Conservation (phyloP, 2,797 vertebrate species). For the Sebastes minor region DNA sequence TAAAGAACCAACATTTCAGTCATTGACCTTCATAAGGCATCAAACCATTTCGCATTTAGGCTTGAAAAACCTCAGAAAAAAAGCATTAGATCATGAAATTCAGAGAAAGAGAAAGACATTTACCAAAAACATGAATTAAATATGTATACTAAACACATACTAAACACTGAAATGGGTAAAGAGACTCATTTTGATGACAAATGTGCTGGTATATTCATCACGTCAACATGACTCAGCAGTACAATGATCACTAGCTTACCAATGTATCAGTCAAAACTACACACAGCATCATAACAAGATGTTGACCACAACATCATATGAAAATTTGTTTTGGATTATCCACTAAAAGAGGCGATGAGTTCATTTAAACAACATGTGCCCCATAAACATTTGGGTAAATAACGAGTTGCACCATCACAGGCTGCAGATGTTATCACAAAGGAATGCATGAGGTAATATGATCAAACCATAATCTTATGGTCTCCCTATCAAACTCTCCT, state of each 20-base stretch:
- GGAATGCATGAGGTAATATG: slow-evolving; percentile 35
- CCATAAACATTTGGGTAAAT: slow-evolving; percentile 16
- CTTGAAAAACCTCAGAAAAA: not conserved
- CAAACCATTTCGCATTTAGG: not conserved
- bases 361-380: slow-evolving; percentile 7
- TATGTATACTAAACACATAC: not conserved
- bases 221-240: not conserved
- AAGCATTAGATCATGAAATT: not conserved
- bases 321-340: not conserved
- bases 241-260: not conserved
- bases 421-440: slow-evolving; percentile 13
- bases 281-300: not conserved
- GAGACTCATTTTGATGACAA: not conserved
- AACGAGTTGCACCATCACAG: slow-evolving; percentile 8
- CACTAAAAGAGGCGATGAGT: not conserved
- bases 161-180: not conserved
- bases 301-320: not conserved
- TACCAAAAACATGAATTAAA: not conserved
- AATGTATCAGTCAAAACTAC: not conserved
- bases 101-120: not conserved
- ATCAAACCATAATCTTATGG: slow-evolving; percentile 3
- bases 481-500: slow-evolving; percentile 5
- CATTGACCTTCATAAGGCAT: not conserved
- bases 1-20: not conserved
- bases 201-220: not conserved